Conservation (phyloP, 2,797 vertebrate genomes). For the Arremon aurantiirostris region DNA sequence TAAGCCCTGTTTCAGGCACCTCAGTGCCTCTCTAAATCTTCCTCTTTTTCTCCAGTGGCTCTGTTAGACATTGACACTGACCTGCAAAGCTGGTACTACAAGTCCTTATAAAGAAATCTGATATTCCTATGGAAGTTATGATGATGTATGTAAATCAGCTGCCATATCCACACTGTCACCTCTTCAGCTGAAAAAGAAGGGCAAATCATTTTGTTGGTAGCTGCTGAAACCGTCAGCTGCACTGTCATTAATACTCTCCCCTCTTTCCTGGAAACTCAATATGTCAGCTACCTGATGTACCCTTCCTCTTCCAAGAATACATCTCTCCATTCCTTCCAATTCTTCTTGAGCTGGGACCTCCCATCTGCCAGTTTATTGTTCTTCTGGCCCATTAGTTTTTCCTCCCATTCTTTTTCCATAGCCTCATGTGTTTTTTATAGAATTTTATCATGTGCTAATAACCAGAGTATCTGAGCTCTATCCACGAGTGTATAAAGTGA, state of each 20-base stretch:
- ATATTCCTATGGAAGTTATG: slow-evolving; percentile 65
- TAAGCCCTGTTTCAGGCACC: slow-evolving; percentile 11
- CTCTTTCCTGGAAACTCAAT: slow-evolving; percentile 65
- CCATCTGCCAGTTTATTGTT: slow-evolving; percentile 59
- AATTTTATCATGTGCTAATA: slow-evolving; percentile 13
- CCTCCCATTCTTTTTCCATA: neutral
- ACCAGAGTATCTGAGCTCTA: neutral
- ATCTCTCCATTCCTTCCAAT: slow-evolving; percentile 57
- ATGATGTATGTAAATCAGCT: slow-evolving; percentile 71
- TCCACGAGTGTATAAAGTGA: neutral
- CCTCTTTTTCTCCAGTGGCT: neutral
- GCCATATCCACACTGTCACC: slow-evolving; percentile 49
- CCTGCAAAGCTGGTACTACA: slow-evolving; percentile 53
- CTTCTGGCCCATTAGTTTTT: slow-evolving; percentile 32
- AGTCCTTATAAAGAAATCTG: slow-evolving; percentile 59
- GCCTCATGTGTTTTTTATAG: neutral
- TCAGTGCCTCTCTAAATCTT: neutral
- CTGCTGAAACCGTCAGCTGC: slow-evolving; percentile 66
- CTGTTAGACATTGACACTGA: slow-evolving; percentile 41
- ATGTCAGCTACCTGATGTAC: slow-evolving; percentile 61
- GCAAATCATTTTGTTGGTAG: slow-evolving; percentile 57
- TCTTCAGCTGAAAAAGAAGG: slow-evolving; percentile 60
- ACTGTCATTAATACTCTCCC: slow-evolving; percentile 49
- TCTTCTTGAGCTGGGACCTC: slow-evolving; percentile 42
- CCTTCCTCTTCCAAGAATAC: slow-evolving; percentile 67